These are phyloP conservation scores for Drosophila sordidula DNA, from an alignment of 2,888 invertebrate genomes.

Conservation along the genomic window DNA sequence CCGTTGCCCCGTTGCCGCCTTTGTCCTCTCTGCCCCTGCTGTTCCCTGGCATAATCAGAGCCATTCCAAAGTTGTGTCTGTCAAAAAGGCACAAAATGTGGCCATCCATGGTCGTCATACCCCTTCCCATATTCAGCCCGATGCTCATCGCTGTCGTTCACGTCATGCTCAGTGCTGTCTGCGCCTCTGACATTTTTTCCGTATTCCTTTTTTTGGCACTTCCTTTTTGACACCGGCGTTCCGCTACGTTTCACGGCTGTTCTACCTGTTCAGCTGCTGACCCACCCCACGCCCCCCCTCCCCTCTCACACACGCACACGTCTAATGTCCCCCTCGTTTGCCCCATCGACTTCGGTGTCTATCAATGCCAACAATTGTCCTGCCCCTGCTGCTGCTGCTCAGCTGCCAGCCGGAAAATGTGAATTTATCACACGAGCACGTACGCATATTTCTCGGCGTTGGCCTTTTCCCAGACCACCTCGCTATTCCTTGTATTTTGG, in stretches of 20 bases:
- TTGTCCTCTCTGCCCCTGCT: slow-evolving; percentile 2
- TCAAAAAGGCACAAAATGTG: slow-evolving; percentile 74
- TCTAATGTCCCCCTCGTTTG: slow-evolving; percentile 13
- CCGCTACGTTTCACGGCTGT: slow-evolving; percentile 73
- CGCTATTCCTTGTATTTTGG: not conserved
- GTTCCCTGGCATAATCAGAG: slow-evolving; percentile 67
- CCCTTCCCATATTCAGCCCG: slow-evolving; percentile 14
- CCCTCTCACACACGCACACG: slow-evolving; percentile 7
- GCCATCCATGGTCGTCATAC: slow-evolving; percentile 49
- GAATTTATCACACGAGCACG: slow-evolving; percentile 79
- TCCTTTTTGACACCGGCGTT: slow-evolving; percentile 76
- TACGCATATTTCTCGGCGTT: slow-evolving; percentile 66
- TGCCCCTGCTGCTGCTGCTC: slow-evolving; percentile 31
- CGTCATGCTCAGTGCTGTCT: slow-evolving; percentile 43
- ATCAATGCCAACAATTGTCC: slow-evolving; percentile 60
- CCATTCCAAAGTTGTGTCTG: slow-evolving; percentile 74
- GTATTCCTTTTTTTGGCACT: slow-evolving; percentile 51
- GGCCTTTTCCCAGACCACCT: slow-evolving; percentile 34
- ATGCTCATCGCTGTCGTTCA: slow-evolving; percentile 30
- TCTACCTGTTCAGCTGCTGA: slow-evolving; percentile 47
- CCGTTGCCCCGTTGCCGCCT: slow-evolving; percentile 5
- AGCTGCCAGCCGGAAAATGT: slow-evolving; percentile 72
- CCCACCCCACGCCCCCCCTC: not conserved
- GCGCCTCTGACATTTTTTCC: slow-evolving; percentile 26
- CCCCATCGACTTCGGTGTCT: slow-evolving; percentile 44